Evolutionary conservation across 2,113 vertebrate genomes (phyloP).

Genomic region (Onychostoma macrolepis): DNA sequence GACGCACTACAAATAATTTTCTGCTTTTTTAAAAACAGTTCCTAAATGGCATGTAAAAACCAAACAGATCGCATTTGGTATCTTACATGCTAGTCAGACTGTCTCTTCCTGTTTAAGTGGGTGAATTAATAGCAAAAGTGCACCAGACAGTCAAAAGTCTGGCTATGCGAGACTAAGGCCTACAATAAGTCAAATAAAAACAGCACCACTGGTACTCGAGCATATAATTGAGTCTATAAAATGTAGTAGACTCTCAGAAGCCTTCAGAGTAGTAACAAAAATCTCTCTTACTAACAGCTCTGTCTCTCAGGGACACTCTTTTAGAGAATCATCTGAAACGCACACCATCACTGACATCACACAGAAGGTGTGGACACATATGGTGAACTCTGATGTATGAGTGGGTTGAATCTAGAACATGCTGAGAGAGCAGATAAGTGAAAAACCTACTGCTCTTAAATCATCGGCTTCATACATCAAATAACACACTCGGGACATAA

Average conservation of each 20-base stretch:
- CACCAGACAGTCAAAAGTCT: neutral
- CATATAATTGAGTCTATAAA: constrained; percentile 3
- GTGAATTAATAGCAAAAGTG: neutral
- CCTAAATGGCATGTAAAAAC: neutral
- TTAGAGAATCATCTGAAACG: neutral
- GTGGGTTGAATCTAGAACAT: neutral
- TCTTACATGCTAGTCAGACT: neutral
- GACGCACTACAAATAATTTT: neutral
- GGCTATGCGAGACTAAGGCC: neutral
- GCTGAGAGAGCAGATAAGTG: neutral
- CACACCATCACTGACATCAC: neutral
- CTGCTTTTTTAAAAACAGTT: neutral
- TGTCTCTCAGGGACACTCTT: constrained; percentile 10
- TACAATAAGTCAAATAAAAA: neutral
- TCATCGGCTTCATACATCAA: constrained; percentile 9
- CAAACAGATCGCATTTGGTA: neutral
- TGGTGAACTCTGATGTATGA: constrained; percentile 11
- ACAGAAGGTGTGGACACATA: neutral
- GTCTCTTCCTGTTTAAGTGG: neutral
- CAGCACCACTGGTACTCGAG: neutral
- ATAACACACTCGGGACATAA: neutral
- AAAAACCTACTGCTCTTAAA: constrained; percentile 7
- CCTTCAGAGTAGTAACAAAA: neutral
- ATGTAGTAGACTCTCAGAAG: neutral
- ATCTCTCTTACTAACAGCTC: constrained; percentile 36